These are phyloP conservation scores for Apolygus lucorum DNA, from an alignment of 1,140 invertebrate genomes.

Conservation along the genomic window DNA sequence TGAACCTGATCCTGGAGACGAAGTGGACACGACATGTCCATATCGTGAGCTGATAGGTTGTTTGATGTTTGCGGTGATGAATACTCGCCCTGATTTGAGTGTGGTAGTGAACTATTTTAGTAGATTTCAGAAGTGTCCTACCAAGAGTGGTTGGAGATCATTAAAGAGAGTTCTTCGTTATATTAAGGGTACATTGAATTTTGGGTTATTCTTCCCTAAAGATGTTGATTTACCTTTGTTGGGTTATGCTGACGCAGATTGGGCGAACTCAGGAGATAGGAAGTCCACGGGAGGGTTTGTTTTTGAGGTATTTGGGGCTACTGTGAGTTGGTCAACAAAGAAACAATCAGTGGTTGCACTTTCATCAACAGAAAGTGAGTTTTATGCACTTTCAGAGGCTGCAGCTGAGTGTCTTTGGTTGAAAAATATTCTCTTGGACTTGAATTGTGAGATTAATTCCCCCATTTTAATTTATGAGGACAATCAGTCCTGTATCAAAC, in stretches of 20 bases:
- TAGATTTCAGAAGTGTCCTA: too few relatives aligned
- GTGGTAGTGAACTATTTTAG: too few relatives aligned
- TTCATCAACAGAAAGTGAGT: background rate
- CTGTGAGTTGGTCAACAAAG: background rate
- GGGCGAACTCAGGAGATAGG: background rate
- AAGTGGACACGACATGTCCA: background rate
- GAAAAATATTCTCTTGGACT: background rate
- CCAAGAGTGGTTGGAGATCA: background rate
- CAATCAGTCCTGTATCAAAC: background rate
- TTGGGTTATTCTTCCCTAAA: background rate
- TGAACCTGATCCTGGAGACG: background rate
- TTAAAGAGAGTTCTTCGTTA: background rate
- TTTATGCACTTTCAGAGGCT: background rate
- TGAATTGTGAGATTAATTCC: background rate
- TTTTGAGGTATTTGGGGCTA: background rate
- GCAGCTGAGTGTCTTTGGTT: background rate
- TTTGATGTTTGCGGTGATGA: background rate
- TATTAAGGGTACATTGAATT: background rate
- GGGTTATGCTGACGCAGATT: background rate
- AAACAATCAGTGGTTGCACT: background rate
- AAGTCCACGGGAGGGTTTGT: background rate
- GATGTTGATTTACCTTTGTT: background rate
- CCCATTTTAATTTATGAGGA: background rate
- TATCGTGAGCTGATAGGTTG: conserved; percentile 1
- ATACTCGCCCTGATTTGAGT: conserved; percentile 7